Conservation (phyloP, 1,140 invertebrate species). For the Catajapyx aquilonaris region DNA sequence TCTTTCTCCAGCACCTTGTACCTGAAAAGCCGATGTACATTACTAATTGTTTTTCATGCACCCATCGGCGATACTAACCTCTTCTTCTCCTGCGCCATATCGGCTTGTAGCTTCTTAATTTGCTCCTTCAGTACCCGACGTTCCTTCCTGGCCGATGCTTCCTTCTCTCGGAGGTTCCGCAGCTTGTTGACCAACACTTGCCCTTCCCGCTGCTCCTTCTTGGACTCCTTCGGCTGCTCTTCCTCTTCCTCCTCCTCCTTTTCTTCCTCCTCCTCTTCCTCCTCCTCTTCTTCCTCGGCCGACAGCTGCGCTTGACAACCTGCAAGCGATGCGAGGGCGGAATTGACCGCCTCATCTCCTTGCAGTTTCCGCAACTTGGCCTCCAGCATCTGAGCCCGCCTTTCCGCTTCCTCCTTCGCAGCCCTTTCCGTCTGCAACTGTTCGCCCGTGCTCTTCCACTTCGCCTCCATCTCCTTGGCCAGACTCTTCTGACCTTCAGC, state of each 20-base stretch:
- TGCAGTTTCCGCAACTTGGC: conserved; percentile 3
- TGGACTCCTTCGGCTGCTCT: conserved; percentile 40
- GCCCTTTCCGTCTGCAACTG: no score
- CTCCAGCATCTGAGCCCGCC: conserved; percentile 2
- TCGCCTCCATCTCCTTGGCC: no score
- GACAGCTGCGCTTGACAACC: not conserved
- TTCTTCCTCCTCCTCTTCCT: conserved; percentile 14
- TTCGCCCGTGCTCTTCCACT: no score
- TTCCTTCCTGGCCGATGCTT: conserved; percentile 52
- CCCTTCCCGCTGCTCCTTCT: conserved; percentile 42
- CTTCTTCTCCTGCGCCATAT: conserved; percentile 31
- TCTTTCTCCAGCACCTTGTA: conserved; percentile 49
- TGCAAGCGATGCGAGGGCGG: conserved; percentile 1
- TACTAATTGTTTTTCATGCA: not conserved
- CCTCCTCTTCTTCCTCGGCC: conserved; percentile 10
- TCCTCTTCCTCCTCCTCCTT: conserved; percentile 46
- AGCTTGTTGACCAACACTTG: conserved; percentile 54
- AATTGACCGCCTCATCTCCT: not conserved
- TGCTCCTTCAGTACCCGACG: conserved; percentile 49
- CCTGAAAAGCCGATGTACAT: no score
- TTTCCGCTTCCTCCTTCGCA: conserved; percentile 5
- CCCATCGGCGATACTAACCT: no score
- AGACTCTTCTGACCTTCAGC: no score
- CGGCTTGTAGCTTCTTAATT: conserved; percentile 52
- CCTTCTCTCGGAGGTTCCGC: conserved; percentile 53